These are phyloP conservation scores for Drosophila fulvimacula DNA, from an alignment of 2,888 invertebrate species.

Conservation along the genomic window DNA sequence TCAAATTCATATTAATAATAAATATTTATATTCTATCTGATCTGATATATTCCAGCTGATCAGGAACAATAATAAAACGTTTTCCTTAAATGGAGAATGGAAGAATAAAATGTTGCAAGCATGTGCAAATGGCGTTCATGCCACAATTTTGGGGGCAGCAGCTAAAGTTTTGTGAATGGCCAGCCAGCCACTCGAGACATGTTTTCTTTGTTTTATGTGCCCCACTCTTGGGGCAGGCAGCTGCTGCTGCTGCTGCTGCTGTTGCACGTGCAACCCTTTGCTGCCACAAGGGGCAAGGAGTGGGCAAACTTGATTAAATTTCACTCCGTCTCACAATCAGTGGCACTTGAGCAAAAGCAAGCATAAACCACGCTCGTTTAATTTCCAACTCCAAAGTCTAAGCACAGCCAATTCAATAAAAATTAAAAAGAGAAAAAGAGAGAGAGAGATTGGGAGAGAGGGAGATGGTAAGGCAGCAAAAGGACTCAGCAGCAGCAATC, in stretches of 20 bases:
- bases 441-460: neutral
- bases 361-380: constrained; percentile 80
- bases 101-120: constrained; percentile 2
- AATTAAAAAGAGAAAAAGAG: constrained; percentile 63
- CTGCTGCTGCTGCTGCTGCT: constrained; percentile 1
- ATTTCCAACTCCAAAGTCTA: constrained; percentile 79
- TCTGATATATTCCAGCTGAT: too few relatives aligned
- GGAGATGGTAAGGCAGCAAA: constrained; percentile 12
- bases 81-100: neutral
- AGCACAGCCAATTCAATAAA: constrained; percentile 80
- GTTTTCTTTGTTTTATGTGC: constrained; percentile 68
- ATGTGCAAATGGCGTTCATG: constrained; percentile 36
- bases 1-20: neutral
- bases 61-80: constrained; percentile 3
- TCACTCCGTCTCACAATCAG: constrained; percentile 64
- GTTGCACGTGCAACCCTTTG: constrained; percentile 52
- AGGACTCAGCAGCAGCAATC: constrained; percentile 67
- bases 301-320: constrained; percentile 73
- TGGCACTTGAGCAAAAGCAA: constrained; percentile 61
- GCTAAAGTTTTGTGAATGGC: constrained; percentile 65
- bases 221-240: neutral
- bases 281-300: constrained; percentile 10
- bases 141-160: constrained; percentile 9
- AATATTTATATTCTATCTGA: neutral
- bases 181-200: constrained; percentile 71